These are phyloP conservation scores for Lacerta bilineata DNA, from an alignment of 2,797 vertebrate genomes.

Conservation along the genomic window DNA sequence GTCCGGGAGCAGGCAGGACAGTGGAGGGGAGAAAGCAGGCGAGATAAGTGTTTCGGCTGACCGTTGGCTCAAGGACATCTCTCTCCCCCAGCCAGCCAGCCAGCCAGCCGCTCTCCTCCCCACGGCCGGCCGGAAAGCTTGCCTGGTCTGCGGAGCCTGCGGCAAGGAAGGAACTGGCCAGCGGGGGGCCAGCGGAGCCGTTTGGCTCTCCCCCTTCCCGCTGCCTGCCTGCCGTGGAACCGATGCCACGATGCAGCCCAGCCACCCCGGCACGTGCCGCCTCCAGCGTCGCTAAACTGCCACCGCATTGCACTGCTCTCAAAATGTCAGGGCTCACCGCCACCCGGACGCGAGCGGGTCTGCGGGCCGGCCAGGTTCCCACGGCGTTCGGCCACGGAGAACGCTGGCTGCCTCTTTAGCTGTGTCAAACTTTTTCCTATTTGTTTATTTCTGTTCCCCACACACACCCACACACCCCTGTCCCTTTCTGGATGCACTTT, in stretches of 20 bases:
- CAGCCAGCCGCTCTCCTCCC: no score
- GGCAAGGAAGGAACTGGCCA: not conserved
- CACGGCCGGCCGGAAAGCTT: not conserved
- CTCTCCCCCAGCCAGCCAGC: not conserved
- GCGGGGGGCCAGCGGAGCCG: not conserved
- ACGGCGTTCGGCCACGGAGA: not conserved
- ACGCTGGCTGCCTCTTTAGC: not conserved
- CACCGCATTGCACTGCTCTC: not conserved
- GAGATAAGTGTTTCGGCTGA: not conserved
- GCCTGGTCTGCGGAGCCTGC: not conserved
- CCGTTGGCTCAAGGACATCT: conserved; percentile 13
- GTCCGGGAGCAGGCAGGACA: no score
- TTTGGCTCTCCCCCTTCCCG: not conserved
- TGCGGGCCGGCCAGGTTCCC: not conserved
- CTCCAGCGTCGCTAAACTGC: not conserved
- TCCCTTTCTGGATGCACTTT: not conserved
- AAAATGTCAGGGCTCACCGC: conserved; percentile 41
- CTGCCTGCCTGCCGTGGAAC: not conserved
- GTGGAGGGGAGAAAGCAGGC: not conserved
- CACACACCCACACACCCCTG: no score
- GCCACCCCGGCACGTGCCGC: not conserved
- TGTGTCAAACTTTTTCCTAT: not conserved
- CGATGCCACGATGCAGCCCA: not conserved
- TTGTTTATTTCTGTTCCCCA: not conserved
- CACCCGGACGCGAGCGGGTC: conserved; percentile 9